Percentiles rank a stretch among this genome's conserved stretches.
Conservation (phyloP, 1,140 invertebrate species). For the Bombus turneri region DNA sequence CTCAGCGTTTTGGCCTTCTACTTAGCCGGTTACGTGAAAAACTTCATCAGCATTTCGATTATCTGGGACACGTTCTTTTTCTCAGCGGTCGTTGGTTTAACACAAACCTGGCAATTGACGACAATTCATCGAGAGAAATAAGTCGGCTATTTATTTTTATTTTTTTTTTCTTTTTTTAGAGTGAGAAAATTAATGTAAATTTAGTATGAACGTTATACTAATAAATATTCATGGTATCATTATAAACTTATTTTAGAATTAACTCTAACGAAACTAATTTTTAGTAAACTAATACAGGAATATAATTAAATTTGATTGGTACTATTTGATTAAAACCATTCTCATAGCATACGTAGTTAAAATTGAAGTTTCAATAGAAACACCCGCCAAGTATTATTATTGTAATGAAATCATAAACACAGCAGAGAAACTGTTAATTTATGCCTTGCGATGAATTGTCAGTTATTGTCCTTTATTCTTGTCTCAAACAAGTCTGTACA, state of each 20-base stretch:
- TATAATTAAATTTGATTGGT: background rate
- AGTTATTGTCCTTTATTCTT: slow-evolving; percentile 1
- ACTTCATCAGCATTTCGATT: slow-evolving; percentile 28
- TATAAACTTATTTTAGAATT: background rate
- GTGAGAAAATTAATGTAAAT: background rate
- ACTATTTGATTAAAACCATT: no score
- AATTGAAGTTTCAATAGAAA: background rate
- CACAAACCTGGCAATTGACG: background rate
- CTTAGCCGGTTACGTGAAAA: slow-evolving; percentile 20
- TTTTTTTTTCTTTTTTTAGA: no score
- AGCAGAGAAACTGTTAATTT: background rate
- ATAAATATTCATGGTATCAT: background rate
- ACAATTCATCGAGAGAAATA: background rate
- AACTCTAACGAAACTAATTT: background rate
- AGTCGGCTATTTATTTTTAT: no score
- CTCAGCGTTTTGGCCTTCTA: background rate
- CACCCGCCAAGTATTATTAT: background rate
- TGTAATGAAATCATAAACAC: background rate
- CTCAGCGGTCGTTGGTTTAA: background rate
- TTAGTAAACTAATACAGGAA: background rate
- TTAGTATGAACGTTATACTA: background rate
- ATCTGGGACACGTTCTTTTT: background rate
- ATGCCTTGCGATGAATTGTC: background rate
- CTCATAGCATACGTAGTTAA: background rate
- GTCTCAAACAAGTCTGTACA: background rate